Evolutionary conservation across 2,113 vertebrate genomes (phyloP).

Genomic region (Aldabrachelys gigantea): DNA sequence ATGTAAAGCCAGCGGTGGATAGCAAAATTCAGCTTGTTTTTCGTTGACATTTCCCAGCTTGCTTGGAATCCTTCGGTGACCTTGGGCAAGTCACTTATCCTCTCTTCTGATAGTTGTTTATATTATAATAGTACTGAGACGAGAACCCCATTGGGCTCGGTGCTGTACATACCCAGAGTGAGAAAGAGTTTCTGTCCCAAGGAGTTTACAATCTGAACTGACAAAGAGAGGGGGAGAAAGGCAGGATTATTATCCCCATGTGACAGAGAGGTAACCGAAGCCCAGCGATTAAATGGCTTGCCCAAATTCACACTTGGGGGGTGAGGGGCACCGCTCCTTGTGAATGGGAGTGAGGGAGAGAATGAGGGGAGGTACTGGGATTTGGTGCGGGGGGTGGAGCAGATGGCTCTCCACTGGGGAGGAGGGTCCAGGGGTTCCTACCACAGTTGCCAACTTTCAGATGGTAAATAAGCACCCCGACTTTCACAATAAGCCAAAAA

Average conservation of each 20-base stretch:
- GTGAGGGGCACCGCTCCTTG: not conserved
- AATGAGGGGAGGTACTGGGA: not conserved
- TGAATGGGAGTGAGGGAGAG: not conserved
- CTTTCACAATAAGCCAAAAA: too few species aligned
- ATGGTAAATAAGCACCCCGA: too few species aligned
- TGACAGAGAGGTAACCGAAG: too few species aligned
- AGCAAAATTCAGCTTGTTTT: not conserved
- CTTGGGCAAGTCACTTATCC: not conserved
- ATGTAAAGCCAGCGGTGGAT: rapidly evolving
- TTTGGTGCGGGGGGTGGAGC: too few species aligned
- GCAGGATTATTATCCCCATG: rapidly evolving
- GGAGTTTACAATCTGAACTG: not conserved
- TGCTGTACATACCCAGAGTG: not conserved
- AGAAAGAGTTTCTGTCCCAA: not conserved
- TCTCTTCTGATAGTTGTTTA: rapidly evolving
- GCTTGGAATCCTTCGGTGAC: rapidly evolving
- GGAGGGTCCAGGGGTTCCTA: too few species aligned
- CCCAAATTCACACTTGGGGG: not conserved
- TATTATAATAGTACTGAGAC: not conserved
- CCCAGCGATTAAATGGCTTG: not conserved
- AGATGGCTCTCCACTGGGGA: not conserved
- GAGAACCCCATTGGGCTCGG: not conserved
- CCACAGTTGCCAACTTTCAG: too few species aligned
- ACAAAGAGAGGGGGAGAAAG: not conserved
- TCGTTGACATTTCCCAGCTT: rapidly evolving